Percentiles rank a stretch among this genome's conserved stretches.
Evolutionary conservation across 2,113 vertebrate species (phyloP).

Genomic region (Atlantisia rogersi): DNA sequence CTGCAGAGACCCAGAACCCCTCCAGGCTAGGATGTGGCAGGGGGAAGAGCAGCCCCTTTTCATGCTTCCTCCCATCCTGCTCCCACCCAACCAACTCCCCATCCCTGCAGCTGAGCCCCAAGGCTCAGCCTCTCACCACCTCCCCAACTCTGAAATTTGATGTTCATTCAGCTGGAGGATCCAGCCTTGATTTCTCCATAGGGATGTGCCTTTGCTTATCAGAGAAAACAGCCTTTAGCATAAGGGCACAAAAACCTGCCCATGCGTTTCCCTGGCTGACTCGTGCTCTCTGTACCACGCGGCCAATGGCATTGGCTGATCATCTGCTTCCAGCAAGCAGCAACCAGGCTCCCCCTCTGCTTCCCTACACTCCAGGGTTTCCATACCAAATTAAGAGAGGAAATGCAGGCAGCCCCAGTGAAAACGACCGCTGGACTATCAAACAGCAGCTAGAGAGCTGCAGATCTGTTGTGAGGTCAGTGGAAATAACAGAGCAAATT

Average conservation of each 20-base stretch:
- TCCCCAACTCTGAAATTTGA: not conserved
- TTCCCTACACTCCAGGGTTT: not conserved
- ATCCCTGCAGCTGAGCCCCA: fast-evolving
- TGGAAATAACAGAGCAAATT: not conserved
- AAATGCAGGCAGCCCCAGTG: not conserved
- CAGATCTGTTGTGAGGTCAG: not conserved
- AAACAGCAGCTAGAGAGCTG: not conserved
- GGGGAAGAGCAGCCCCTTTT: not conserved
- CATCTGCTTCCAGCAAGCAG: not conserved
- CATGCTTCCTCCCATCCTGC: not conserved
- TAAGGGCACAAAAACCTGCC: not conserved
- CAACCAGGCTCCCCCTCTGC: not conserved
- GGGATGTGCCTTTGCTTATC: not conserved
- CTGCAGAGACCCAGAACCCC: not conserved
- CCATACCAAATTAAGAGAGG: not conserved
- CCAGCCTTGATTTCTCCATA: not conserved
- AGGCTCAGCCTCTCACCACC: not conserved
- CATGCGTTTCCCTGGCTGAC: not conserved
- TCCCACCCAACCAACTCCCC: not conserved
- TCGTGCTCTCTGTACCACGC: fast-evolving
- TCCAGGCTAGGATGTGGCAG: not conserved
- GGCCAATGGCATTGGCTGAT: fast-evolving
- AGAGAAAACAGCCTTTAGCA: not conserved
- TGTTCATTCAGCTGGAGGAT: not conserved
- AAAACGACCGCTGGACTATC: not conserved